phyloP scores from a whole-genome alignment of 2,113 vertebrate species.

The Petrocephalus zakoni region DNA sequence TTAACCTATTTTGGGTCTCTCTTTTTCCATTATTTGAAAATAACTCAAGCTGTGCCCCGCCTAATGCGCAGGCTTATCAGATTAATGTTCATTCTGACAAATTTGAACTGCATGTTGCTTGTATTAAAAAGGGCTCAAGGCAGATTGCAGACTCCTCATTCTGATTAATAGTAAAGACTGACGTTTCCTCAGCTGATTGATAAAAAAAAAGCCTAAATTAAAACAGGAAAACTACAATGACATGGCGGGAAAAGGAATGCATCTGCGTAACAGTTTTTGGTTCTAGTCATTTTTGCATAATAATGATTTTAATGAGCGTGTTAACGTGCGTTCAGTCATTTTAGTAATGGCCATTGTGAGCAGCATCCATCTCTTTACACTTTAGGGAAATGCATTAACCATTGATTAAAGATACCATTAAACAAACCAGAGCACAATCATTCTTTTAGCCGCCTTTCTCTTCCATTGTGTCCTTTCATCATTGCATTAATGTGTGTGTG shows the following conservation, averaged over 20 bases:
- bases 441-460: background rate
- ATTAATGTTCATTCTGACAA: background rate
- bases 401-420: slow-evolving; percentile 8
- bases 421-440: background rate
- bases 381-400: background rate
- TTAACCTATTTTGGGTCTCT: background rate
- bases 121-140: background rate
- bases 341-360: background rate
- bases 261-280: background rate
- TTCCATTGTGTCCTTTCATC: background rate
- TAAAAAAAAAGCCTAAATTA: background rate
- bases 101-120: background rate
- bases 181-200: background rate
- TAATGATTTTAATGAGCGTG: background rate
- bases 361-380: background rate
- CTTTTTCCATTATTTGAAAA: background rate
- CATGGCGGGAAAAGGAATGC: background rate
- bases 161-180: background rate
- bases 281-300: slow-evolving; percentile 1
- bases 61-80: background rate
- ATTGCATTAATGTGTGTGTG: background rate
- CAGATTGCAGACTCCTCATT: background rate
- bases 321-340: background rate
- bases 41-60: background rate
- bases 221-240: background rate